Conservation (phyloP, 2,113 vertebrate genomes). For the Nicator chloris region DNA sequence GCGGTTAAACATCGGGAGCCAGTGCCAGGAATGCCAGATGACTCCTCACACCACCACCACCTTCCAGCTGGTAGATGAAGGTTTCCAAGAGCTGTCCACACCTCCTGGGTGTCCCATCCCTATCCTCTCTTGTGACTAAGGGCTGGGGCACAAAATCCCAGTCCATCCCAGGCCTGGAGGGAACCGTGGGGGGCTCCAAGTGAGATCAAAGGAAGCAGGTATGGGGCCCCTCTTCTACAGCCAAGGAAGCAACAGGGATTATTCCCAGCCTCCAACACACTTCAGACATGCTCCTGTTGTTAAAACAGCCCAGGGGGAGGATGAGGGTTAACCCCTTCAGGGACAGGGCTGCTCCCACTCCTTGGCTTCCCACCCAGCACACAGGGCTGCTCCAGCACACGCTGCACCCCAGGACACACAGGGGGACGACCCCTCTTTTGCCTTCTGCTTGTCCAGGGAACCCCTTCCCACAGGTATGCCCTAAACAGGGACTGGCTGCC, state of each 20-base stretch:
- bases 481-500: background rate
- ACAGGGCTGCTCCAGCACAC: background rate
- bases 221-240: background rate
- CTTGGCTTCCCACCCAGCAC: background rate
- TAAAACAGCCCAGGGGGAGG: background rate
- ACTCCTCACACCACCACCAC: background rate
- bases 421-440: background rate
- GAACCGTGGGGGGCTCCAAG: fast-evolving
- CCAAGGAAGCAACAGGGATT: constrained; percentile 39
- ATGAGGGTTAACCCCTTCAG: constrained; percentile 36
- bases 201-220: background rate
- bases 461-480: background rate
- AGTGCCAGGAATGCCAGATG: background rate
- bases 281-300: constrained; percentile 37
- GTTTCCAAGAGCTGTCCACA: background rate
- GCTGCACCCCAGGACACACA: fast-evolving
- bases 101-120: background rate
- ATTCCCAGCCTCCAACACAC: constrained; percentile 40
- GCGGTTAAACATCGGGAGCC: background rate
- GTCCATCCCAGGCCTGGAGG: background rate
- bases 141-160: background rate
- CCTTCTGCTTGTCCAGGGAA: background rate
- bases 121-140: fast-evolving
- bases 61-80: no score
- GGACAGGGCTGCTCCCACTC: background rate